A percentile compares a stretch with the other conserved stretches of the same genome.
Evolutionary conservation across 2,113 vertebrate species (phyloP).

Genomic region (Saguinus midas): DNA sequence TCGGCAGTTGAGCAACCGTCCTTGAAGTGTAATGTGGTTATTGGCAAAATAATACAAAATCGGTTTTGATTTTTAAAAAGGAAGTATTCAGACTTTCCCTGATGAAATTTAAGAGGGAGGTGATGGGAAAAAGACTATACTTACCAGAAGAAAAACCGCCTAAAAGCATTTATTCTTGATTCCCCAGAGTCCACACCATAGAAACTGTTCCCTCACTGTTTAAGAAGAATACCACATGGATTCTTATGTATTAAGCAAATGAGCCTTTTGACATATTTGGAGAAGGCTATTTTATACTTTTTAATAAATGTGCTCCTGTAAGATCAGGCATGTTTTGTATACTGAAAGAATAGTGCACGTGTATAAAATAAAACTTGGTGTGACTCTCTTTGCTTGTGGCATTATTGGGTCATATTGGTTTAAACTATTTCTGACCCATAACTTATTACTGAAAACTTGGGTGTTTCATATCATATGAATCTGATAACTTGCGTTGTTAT

Average conservation of each 20-base stretch:
- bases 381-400: not conserved
- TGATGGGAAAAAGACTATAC: not conserved
- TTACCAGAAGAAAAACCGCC: not conserved
- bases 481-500: not conserved
- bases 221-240: not conserved
- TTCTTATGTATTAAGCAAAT: not conserved
- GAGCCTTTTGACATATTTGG: not conserved
- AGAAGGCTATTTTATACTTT: not conserved
- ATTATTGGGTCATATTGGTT: not conserved
- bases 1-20: not conserved
- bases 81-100: constrained; percentile 43
- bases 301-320: not conserved
- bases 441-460: not conserved
- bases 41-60: constrained; percentile 40
- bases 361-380: not conserved
- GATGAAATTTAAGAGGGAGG: constrained; percentile 21
- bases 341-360: not conserved
- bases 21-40: constrained; percentile 14
- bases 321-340: not conserved
- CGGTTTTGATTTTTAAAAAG: constrained; percentile 40
- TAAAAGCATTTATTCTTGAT: not conserved
- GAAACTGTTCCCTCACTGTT: not conserved
- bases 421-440: not conserved
- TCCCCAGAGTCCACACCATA: not conserved
- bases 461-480: not conserved